Percentiles rank a stretch among this genome's conserved stretches.
Conservation (phyloP, 2,888 invertebrate species). For the Pyrochroa serraticornis region DNA sequence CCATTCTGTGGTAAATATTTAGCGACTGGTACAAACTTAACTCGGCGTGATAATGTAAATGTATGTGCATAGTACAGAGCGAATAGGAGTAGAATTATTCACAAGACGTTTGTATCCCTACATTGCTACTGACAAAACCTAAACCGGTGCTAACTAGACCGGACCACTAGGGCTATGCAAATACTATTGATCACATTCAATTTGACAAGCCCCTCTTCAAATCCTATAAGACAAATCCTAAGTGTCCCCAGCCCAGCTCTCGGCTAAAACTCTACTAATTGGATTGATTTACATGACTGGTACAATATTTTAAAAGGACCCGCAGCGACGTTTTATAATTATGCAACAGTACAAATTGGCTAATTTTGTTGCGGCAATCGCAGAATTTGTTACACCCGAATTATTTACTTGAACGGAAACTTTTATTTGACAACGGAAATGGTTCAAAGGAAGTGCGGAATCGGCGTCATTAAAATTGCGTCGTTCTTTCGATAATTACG, state of each 20-base stretch:
- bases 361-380: too few species aligned
- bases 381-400: too few species aligned
- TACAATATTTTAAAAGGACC: slow-evolving; percentile 1
- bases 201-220: slow-evolving; percentile 34
- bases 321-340: too few species aligned
- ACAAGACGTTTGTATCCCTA: slow-evolving; percentile 16
- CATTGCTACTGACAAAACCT: slow-evolving; percentile 23
- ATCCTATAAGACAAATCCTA: slow-evolving; percentile 36
- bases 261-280: slow-evolving; percentile 24
- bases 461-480: too few species aligned
- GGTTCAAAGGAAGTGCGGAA: too few species aligned
- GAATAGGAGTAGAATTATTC: slow-evolving; percentile 27
- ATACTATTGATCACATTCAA: slow-evolving; percentile 40
- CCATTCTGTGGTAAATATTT: slow-evolving; percentile 26
- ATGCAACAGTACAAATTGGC: too few species aligned
- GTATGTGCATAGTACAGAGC: slow-evolving; percentile 28
- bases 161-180: slow-evolving; percentile 33
- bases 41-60: slow-evolving; percentile 29
- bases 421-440: too few species aligned
- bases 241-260: slow-evolving; percentile 13
- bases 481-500: too few species aligned
- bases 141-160: slow-evolving; percentile 23
- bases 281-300: slow-evolving; percentile 26
- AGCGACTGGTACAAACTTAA: slow-evolving; percentile 24
- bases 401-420: too few species aligned